A percentile compares a stretch with the other conserved stretches of the same genome.
These are phyloP conservation scores for Holotrichia oblita DNA, from an alignment of 1,140 invertebrate species.

Conservation along the genomic window DNA sequence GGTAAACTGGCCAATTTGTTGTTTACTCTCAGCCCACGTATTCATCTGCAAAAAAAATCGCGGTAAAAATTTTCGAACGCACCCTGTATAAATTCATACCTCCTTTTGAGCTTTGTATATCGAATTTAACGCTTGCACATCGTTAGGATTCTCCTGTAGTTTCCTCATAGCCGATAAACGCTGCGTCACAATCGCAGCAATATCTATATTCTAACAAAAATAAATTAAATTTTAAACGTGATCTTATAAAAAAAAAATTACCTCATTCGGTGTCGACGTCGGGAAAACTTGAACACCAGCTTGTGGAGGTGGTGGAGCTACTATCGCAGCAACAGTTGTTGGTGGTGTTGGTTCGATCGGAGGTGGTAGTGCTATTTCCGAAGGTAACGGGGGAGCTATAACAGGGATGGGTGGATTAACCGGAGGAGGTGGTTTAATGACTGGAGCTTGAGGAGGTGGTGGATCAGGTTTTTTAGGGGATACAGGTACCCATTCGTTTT, in stretches of 20 bases:
- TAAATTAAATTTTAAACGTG: neutral
- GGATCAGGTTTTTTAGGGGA: constrained; percentile 65
- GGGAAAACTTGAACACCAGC: constrained; percentile 39
- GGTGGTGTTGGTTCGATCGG: constrained; percentile 39
- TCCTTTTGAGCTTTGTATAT: constrained; percentile 80
- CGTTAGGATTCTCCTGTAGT: constrained; percentile 81
- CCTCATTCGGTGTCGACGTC: constrained; percentile 30
- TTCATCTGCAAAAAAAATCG: constrained; percentile 73
- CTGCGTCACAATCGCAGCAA: constrained; percentile 84
- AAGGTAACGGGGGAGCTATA: constrained; percentile 50
- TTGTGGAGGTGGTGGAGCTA: neutral
- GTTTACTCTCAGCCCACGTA: constrained; percentile 77
- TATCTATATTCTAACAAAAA: constrained; percentile 70
- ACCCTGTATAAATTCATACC: too few species aligned
- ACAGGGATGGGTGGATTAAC: constrained; percentile 44
- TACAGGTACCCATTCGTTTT: constrained; percentile 90
- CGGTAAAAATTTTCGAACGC: too few species aligned
- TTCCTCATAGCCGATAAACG: constrained; percentile 84
- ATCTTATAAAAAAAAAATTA: neutral
- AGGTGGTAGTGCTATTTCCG: constrained; percentile 47
- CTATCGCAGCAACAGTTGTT: neutral
- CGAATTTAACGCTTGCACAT: constrained; percentile 75
- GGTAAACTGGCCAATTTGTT: constrained; percentile 87
- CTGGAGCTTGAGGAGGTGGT: constrained; percentile 48
- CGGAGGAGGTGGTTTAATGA: constrained; percentile 50